Evolutionary conservation across 2,888 invertebrate genomes (phyloP).

Genomic region (Ligdia adustata): DNA sequence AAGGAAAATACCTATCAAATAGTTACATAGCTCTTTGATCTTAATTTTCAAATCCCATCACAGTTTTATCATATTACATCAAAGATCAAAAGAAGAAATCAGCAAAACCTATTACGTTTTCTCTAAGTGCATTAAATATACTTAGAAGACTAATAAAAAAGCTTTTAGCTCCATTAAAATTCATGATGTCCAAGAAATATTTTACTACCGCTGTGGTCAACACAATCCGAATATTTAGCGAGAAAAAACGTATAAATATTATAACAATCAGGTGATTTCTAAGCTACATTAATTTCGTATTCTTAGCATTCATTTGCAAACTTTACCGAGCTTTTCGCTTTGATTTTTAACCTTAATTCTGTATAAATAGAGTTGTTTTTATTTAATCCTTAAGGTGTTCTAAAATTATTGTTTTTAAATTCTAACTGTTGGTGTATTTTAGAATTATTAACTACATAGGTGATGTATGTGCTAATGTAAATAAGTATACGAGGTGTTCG

Average conservation of each 20-base stretch:
- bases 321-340: background rate
- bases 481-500: conserved; percentile 41
- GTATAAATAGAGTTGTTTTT: conserved; percentile 12
- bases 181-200: conserved; percentile 25
- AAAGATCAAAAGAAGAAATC: conserved; percentile 32
- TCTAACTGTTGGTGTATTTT: conserved; percentile 6
- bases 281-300: conserved; percentile 60
- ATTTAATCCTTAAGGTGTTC: background rate
- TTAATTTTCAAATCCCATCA: conserved; percentile 28
- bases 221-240: conserved; percentile 24
- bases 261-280: conserved; percentile 66
- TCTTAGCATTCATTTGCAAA: conserved; percentile 37
- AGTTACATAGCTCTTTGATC: conserved; percentile 29
- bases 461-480: conserved; percentile 55
- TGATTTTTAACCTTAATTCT: conserved; percentile 9
- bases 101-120: conserved; percentile 24
- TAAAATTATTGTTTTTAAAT: conserved; percentile 21
- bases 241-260: conserved; percentile 45
- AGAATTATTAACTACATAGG: conserved; percentile 50
- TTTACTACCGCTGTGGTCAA: conserved; percentile 24
- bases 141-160: conserved; percentile 35
- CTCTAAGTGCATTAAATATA: conserved; percentile 21
- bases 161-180: conserved; percentile 31
- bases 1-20: conserved; percentile 18
- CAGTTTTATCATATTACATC: conserved; percentile 33